Base-by-base conservation (phyloP, 2,113 vertebrate species). In the Myrmecophaga tridactyla region DNA sequence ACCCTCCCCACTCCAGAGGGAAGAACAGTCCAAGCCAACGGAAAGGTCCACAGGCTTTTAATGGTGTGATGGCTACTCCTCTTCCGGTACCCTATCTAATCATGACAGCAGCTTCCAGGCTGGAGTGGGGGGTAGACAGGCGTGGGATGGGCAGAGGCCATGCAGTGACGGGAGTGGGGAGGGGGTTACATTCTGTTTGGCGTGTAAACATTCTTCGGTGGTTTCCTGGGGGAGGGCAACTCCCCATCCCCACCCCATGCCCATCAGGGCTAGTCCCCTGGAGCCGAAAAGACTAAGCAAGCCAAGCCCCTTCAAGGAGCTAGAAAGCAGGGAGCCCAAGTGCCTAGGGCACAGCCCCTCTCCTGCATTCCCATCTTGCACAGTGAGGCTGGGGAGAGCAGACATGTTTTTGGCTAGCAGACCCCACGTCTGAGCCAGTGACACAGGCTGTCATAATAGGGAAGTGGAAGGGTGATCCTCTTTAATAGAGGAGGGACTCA, bases 41-140 rank as follows among this genome's bases (percentile, higher is more conserved):
- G 98, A 98, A 98, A 98, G 98, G 98, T 98, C 98, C 98, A 98
- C 97, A 97, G 98, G 98, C 97, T 98, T 98, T 98, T 98, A 98
- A 98, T 98, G 98, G 98, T 98, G 98, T 98, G 97, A 98, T 98
- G 98, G 90, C 98, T 98, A 98, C 98, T 98, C 98, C 98, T 98
- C 97, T 97, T 97, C 91, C 58, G 88, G 98, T 97, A 98, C 98
- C 97, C 98, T 69, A 98, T 70, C 98, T 97, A 98, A 97, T 96
- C 78, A 91, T 96, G 98, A 98, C 97, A 97, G 96, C 94, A 93
- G 98, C 97, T 98, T 98, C 96, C 97, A 60, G 96, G 88, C 85
- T 85, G 75, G 48, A 53, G 89, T 46, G 81, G 31, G 67, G 69
- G 41, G 18, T 73, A 86, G 84, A n/a, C 36, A 41, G 97, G 92